Conservation (phyloP, 30 jellyfish, hydroid and myxozoan genomes). For the Phacellophora camtschatica region DNA sequence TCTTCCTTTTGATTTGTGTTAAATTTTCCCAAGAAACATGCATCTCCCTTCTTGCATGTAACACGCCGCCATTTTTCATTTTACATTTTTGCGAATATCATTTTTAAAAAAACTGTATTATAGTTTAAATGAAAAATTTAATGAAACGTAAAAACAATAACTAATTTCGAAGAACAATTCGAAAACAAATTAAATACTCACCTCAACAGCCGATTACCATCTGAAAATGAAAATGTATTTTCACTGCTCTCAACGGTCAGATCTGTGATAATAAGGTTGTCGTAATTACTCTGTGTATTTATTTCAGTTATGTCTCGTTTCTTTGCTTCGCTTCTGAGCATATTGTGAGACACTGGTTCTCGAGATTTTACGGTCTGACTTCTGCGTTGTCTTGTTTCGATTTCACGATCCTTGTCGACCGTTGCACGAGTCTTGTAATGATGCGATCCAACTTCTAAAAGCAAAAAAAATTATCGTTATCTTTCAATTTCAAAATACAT, state of each 20-base stretch:
- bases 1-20: too few relatives aligned
- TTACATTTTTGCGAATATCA: too few relatives aligned
- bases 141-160: too few relatives aligned
- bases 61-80: too few relatives aligned
- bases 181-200: too few relatives aligned
- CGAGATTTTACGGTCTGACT: not conserved
- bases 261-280: slow-evolving; percentile 15
- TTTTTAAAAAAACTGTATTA: too few relatives aligned
- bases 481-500: too few relatives aligned
- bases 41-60: too few relatives aligned
- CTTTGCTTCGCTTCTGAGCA: not conserved
- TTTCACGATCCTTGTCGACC: not conserved
- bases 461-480: too few relatives aligned
- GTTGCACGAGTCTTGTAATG: not conserved
- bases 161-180: too few relatives aligned
- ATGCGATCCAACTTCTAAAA: slow-evolving; percentile 48
- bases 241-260: slow-evolving; percentile 14
- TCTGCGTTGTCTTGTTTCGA: not conserved
- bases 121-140: too few relatives aligned
- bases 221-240: not conserved
- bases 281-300: not conserved
- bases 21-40: too few relatives aligned
- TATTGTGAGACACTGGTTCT: not conserved
- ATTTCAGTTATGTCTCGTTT: not conserved
- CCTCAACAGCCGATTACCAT: not conserved